Percentiles rank a stretch among this genome's conserved stretches.
phyloP scores from a whole-genome alignment of 1,140 invertebrate species.

The Whitmania pigra region DNA sequence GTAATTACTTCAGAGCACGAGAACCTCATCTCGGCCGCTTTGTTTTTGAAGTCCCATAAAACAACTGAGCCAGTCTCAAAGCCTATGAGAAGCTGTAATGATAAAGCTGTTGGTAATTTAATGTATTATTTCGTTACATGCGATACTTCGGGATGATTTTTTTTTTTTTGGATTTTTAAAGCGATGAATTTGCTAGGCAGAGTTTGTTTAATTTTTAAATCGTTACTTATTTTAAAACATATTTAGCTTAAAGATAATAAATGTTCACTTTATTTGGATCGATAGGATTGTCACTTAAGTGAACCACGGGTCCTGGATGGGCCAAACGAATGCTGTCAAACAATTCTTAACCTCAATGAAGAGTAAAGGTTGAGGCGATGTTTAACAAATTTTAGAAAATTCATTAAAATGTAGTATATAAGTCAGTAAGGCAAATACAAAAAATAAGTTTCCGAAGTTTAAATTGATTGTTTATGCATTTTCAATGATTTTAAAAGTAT shows the following conservation, averaged over 20 bases:
- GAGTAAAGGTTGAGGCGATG: neutral
- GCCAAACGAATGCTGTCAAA: conserved; percentile 70
- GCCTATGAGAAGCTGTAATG: conserved; percentile 75
- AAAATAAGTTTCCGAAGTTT: too few relatives aligned
- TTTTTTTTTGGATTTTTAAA: too few relatives aligned
- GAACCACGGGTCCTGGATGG: conserved; percentile 83
- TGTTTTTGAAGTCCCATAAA: conserved; percentile 84
- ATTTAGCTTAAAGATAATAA: neutral
- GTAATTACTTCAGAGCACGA: conserved; percentile 40
- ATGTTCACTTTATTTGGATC: conserved; percentile 75
- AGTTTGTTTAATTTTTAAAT: neutral
- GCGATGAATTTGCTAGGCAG: too few relatives aligned
- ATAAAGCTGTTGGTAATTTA: conserved; percentile 9
- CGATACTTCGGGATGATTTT: too few relatives aligned
- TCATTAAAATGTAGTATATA: neutral
- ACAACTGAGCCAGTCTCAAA: conserved; percentile 87
- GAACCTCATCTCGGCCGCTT: conserved; percentile 42
- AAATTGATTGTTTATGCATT: too few relatives aligned
- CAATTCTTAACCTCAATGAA: neutral
- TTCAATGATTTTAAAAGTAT: too few relatives aligned
- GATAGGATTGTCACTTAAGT: conserved; percentile 85
- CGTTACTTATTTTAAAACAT: neutral
- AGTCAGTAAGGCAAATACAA: too few relatives aligned
- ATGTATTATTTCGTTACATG: too few relatives aligned
- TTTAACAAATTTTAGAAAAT: neutral